phyloP scores from a whole-genome alignment of 2,113 vertebrate species.

The Hemiscyllium ocellatum region DNA sequence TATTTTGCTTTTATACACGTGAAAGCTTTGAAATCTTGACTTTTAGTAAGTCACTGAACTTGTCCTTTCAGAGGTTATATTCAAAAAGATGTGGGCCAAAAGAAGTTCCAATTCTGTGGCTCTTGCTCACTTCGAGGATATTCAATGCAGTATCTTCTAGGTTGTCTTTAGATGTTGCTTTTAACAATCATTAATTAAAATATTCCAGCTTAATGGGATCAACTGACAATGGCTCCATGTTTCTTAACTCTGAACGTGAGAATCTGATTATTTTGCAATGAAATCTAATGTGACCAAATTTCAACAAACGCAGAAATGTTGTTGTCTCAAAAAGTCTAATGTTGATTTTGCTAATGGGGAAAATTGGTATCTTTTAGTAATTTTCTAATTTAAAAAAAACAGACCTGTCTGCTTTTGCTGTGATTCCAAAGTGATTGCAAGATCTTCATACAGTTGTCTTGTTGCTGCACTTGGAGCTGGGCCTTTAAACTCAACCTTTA shows the following conservation, averaged over 20 bases:
- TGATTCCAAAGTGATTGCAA: background rate
- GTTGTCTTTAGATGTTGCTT: background rate
- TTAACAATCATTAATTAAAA: background rate
- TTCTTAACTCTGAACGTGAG: background rate
- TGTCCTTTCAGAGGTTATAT: background rate
- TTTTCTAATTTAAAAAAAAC: background rate
- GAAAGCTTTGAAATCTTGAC: background rate
- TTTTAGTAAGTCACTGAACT: background rate
- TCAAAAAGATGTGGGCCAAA: background rate
- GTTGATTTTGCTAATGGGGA: background rate
- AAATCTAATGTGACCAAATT: background rate
- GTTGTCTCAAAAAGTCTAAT: background rate
- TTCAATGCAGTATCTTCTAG: background rate
- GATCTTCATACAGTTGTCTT: background rate
- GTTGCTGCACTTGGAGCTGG: background rate
- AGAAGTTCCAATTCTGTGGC: background rate
- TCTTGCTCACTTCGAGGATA: background rate
- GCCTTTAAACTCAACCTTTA: slow-evolving; percentile 4
- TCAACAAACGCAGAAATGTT: background rate
- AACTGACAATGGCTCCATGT: background rate
- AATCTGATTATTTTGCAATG: background rate
- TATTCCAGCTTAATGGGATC: background rate
- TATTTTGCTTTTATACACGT: background rate
- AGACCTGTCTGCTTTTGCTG: background rate
- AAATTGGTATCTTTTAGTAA: background rate